Conservation (phyloP, 2,888 invertebrate species). For the Pyrrhosoma nymphula region DNA sequence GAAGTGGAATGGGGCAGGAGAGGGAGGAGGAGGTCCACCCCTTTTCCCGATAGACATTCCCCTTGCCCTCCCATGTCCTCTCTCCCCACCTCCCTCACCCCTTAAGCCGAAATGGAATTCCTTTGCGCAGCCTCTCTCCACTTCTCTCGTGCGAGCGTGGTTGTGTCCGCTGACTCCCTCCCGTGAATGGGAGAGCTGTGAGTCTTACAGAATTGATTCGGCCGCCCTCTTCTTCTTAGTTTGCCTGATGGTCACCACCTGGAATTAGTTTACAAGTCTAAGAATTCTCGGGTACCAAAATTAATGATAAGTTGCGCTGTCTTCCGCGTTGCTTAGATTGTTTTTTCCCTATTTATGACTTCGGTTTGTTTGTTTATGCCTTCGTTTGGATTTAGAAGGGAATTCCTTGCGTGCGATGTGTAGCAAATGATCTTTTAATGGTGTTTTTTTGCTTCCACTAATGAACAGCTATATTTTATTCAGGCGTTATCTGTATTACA, state of each 20-base stretch:
- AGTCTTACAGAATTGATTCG: neutral
- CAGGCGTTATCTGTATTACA: too few species aligned
- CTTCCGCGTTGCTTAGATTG: neutral
- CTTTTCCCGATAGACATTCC: neutral
- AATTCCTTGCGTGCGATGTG: too few species aligned
- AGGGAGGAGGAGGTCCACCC: neutral
- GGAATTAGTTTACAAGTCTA: neutral
- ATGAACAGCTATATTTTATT: too few species aligned
- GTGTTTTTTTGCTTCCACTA: too few species aligned
- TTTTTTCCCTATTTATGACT: too few species aligned
- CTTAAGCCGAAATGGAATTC: conserved; percentile 28
- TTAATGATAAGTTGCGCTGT: neutral
- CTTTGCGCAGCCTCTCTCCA: conserved; percentile 15
- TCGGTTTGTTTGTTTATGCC: too few species aligned
- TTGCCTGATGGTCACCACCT: neutral
- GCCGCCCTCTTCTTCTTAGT: neutral
- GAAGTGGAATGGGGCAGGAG: neutral
- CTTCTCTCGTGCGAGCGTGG: neutral
- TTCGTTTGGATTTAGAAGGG: too few species aligned
- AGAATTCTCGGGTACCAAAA: neutral
- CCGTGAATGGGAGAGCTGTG: conserved; percentile 36
- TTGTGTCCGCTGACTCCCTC: neutral
- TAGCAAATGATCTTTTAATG: too few species aligned
- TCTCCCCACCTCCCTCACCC: neutral
- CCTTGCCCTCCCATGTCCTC: neutral